phyloP scores from a whole-genome alignment of 2,888 invertebrate species.

The Nebria salina region DNA sequence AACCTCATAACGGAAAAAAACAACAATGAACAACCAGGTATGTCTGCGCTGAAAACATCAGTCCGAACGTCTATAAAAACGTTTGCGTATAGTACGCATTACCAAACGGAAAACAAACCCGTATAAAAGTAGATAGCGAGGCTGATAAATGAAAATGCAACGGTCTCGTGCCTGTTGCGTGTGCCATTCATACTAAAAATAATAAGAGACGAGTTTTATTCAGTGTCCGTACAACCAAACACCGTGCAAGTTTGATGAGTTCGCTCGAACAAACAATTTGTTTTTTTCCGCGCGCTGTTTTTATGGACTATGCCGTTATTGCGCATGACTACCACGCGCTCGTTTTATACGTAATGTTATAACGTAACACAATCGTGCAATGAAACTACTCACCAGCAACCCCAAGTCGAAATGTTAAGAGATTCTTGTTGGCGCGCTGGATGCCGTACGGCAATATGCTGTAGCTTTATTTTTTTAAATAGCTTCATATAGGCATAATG shows the following conservation, averaged over 20 bases:
- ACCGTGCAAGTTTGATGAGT: constrained; percentile 37
- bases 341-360: constrained; percentile 40
- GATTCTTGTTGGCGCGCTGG: constrained; percentile 21
- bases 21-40: constrained; percentile 18
- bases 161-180: constrained; percentile 9
- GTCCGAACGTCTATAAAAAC: constrained; percentile 36
- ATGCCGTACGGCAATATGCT: constrained; percentile 31
- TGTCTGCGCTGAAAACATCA: constrained; percentile 20
- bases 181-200: constrained; percentile 12
- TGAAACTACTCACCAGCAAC: constrained; percentile 7
- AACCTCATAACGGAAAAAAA: constrained; percentile 16
- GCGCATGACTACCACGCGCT: constrained; percentile 20
- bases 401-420: not conserved
- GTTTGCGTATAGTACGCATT: constrained; percentile 37
- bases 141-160: constrained; percentile 26
- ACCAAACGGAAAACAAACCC: constrained; percentile 13
- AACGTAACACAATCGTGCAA: constrained; percentile 31
- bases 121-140: constrained; percentile 12
- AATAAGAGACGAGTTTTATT: constrained; percentile 15
- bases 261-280: constrained; percentile 28
- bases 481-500: constrained; percentile 46
- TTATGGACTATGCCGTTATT: constrained; percentile 29
- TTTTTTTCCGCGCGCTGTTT: constrained; percentile 31
- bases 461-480: constrained; percentile 43
- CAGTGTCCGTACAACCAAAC: constrained; percentile 5